Base-by-base conservation (phyloP, 53 echinoderm and acorn worm species). In the Actinopyga echinites region DNA sequence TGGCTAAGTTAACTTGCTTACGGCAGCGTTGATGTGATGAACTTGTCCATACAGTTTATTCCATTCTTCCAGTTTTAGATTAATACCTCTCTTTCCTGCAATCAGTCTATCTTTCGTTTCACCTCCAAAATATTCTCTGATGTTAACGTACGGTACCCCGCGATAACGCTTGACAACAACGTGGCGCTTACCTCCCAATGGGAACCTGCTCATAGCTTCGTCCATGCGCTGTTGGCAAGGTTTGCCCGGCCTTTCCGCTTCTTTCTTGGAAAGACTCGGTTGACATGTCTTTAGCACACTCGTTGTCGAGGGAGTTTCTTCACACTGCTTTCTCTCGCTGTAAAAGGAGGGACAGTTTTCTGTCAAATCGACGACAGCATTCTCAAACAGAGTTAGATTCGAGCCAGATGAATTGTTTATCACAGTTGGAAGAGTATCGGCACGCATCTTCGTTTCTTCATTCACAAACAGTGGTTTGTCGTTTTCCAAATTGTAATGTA, bases 71-170 rank as follows among this genome's bases (percentile, higher is more conserved):
- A 60, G 9, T 60, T 29, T 60, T n/a, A 60, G 0, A 29, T 60
- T 60, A 21, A 60, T 60, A 60, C 60, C 60, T 60, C 29, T 29
- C 20, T 21, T 60, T 9, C 32, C 65, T 1, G 40, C 40, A 31
- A 65, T 9, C 7, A 65, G 11, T 65, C 30, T 65, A 65, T 65
- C 65, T 65, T 65, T 65, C 65, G 65, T 30, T 65, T 65, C 26
- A 26, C 33, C 65, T 20, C 65, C 25, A 8, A 31, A 8, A 65
- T 65, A 65, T 29, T 65, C 28, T 30, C 65, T 65, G 30, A 65
- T 29, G 30, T 65, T 65, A 30, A 65, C 30, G 65, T 65, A 65
- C 0, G 65, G 32, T 65, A 65, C 32, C 1, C 65, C 65, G 26
- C 65, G 30, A 31, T 65, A 65, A 20, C 30, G 33, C 65, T 26